Evolutionary conservation across 1,140 invertebrate genomes (phyloP).

Genomic region (Ooceraea biroi): DNA sequence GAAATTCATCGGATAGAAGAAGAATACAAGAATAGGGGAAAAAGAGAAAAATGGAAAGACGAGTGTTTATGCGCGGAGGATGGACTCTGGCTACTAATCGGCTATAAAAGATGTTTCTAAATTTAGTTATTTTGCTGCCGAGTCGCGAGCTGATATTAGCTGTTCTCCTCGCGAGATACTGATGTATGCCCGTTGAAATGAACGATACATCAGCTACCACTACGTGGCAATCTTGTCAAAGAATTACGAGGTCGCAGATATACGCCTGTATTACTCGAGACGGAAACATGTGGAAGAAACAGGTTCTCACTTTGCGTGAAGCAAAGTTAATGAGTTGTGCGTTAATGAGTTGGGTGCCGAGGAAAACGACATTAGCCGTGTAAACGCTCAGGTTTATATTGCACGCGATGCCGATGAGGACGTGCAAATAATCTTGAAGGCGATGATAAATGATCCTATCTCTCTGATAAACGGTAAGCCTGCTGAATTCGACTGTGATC

Average conservation of each 20-base stretch:
- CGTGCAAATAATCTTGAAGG: conserved; percentile 26
- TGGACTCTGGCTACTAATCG: too few relatives aligned
- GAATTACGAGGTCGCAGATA: conserved; percentile 54
- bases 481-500: neutral
- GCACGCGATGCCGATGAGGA: conserved; percentile 10
- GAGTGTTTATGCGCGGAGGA: neutral
- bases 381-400: conserved; percentile 48
- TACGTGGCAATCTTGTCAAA: conserved; percentile 42
- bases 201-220: conserved; percentile 40
- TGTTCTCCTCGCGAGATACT: neutral
- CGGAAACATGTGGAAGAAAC: conserved; percentile 24
- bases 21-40: too few relatives aligned
- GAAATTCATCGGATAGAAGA: too few relatives aligned
- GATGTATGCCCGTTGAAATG: conserved; percentile 10
- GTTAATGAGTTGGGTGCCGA: conserved; percentile 56
- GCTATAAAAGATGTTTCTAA: too few relatives aligned
- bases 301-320: conserved; percentile 59
- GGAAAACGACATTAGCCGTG: conserved; percentile 57
- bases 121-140: neutral
- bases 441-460: conserved; percentile 40
- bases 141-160: neutral
- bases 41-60: neutral
- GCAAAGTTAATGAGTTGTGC: conserved; percentile 52
- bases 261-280: conserved; percentile 54
- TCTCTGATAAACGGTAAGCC: conserved; percentile 8